These are phyloP conservation scores for Odocoileus virginianus DNA, from an alignment of 2,113 vertebrate species.

Conservation along the genomic window DNA sequence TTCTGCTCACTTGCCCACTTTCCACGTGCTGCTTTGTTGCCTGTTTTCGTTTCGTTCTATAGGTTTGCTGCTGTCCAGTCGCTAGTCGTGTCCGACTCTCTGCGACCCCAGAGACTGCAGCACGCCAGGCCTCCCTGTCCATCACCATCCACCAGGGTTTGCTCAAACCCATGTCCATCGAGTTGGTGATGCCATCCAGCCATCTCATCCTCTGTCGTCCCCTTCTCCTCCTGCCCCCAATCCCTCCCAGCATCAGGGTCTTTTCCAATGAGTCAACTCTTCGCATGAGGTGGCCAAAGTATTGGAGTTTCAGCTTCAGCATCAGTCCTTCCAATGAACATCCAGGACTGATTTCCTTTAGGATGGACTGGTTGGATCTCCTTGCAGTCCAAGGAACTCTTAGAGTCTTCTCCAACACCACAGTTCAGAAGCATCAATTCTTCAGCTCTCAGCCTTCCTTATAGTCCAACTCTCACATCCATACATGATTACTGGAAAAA, in stretches of 20 bases:
- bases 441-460: background rate
- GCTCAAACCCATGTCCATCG: background rate
- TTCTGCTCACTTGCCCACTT: background rate
- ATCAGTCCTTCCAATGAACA: background rate
- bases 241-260: background rate
- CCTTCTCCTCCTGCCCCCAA: background rate
- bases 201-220: background rate
- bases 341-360: background rate
- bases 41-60: background rate
- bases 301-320: background rate
- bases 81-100: background rate
- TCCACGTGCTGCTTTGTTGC: accelerated
- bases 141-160: accelerated
- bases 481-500: background rate
- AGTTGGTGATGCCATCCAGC: background rate
- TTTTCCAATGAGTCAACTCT: background rate
- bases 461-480: background rate
- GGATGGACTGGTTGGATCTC: background rate
- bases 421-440: background rate
- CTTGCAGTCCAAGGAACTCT: background rate
- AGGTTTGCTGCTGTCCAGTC: accelerated
- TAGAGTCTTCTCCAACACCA: background rate
- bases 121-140: background rate
- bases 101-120: background rate
- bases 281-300: background rate